These are phyloP conservation scores for Macropus fuliginosus DNA, from an alignment of 2,797 vertebrate genomes.

Conservation along the genomic window DNA sequence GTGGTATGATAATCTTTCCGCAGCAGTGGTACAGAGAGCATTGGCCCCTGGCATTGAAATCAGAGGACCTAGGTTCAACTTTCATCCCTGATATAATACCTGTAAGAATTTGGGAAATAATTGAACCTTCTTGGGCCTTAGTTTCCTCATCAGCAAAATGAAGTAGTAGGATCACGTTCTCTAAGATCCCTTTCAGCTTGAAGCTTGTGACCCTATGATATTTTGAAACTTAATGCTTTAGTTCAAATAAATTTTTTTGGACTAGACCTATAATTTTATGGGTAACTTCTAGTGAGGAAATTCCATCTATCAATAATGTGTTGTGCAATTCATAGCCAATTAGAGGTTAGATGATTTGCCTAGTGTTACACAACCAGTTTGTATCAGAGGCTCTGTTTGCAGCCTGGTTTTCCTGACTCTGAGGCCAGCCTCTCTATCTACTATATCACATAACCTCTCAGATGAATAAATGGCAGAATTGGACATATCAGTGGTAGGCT, in stretches of 20 bases:
- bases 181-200: not conserved
- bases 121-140: not conserved
- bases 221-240: not conserved
- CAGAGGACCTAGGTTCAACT: not conserved
- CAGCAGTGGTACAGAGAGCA: not conserved
- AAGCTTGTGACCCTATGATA: not conserved
- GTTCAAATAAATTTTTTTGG: not conserved
- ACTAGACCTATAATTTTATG: not conserved
- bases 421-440: no score
- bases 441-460: not conserved
- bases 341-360: not conserved
- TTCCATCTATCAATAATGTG: not conserved
- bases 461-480: not conserved
- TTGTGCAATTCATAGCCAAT: not conserved
- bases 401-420: not conserved
- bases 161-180: not conserved
- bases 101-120: constrained; percentile 4
- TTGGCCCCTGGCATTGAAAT: not conserved
- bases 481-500: not conserved
- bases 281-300: not conserved
- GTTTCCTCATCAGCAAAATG: not conserved
- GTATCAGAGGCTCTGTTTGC: not conserved
- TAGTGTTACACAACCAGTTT: not conserved
- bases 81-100: not conserved
- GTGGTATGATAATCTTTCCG: not conserved